Conservation (phyloP, 2,888 invertebrate genomes). For the Apodemia zela region DNA sequence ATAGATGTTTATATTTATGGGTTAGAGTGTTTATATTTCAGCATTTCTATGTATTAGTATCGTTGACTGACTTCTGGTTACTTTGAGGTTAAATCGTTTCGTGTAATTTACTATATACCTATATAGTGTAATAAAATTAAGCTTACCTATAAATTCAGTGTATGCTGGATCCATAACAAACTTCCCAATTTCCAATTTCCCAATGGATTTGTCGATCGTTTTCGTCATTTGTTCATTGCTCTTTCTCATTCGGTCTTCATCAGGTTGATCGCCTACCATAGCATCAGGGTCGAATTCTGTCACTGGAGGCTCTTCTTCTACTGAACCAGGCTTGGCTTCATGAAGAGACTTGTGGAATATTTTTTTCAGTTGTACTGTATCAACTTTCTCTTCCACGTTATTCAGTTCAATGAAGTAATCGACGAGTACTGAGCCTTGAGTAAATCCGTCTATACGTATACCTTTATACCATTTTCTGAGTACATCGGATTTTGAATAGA, state of each 20-base stretch:
- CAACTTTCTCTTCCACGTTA: conserved; percentile 85
- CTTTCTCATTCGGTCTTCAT: conserved; percentile 68
- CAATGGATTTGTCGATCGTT: conserved; percentile 76
- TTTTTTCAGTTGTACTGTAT: conserved; percentile 86
- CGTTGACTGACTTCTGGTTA: too few species aligned
- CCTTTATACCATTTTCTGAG: conserved; percentile 91
- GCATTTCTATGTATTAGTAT: too few species aligned
- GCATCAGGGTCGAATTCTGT: conserved; percentile 62
- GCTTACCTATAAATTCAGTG: conserved; percentile 92
- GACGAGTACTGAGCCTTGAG: conserved; percentile 91
- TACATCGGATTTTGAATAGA: conserved; percentile 87
- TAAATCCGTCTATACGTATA: conserved; percentile 92
- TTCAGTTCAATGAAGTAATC: conserved; percentile 93
- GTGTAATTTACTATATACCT: too few species aligned
- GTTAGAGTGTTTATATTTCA: too few species aligned
- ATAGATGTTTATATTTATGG: too few species aligned
- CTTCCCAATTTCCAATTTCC: conserved; percentile 87
- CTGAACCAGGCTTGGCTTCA: conserved; percentile 73
- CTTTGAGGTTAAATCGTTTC: too few species aligned
- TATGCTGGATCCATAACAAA: conserved; percentile 92
- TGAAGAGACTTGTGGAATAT: conserved; percentile 83
- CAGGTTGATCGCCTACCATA: conserved; percentile 72
- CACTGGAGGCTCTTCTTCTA: conserved; percentile 43
- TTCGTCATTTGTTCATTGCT: conserved; percentile 74
- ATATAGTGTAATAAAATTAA: too few species aligned